These are phyloP conservation scores for Bellardia bayeri DNA, from an alignment of 2,888 invertebrate genomes.

Conservation along the genomic window DNA sequence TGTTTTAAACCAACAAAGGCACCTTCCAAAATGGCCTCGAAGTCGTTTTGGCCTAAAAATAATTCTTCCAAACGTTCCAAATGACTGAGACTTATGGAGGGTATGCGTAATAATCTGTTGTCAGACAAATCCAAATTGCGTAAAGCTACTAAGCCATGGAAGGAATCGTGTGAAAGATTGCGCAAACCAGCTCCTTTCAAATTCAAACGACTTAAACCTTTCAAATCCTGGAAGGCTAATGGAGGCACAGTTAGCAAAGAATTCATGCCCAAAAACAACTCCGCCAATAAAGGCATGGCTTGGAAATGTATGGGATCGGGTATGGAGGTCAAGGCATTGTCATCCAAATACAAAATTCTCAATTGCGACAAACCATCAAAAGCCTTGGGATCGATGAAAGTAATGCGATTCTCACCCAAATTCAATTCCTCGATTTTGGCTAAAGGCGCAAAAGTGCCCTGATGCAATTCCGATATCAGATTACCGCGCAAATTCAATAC, in stretches of 20 bases:
- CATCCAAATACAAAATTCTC: slow-evolving; percentile 92
- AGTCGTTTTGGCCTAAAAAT: slow-evolving; percentile 93
- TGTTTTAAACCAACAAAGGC: slow-evolving; percentile 92
- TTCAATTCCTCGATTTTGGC: slow-evolving; percentile 93
- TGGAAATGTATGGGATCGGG: slow-evolving; percentile 90
- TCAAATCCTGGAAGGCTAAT: slow-evolving; percentile 92
- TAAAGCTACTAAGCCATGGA: slow-evolving; percentile 90
- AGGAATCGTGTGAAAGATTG: slow-evolving; percentile 91
- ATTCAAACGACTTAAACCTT: slow-evolving; percentile 90
- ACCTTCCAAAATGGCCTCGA: slow-evolving; percentile 88
- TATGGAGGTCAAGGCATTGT: slow-evolving; percentile 91
- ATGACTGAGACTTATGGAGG: slow-evolving; percentile 89
- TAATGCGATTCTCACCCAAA: slow-evolving; percentile 93
- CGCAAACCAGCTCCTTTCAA: slow-evolving; percentile 92
- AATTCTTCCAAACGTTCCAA: slow-evolving; percentile 91
- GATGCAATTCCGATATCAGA: slow-evolving; percentile 91
- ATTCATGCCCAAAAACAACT: slow-evolving; percentile 94
- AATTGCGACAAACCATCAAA: slow-evolving; percentile 91
- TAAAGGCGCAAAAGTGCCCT: slow-evolving; percentile 90
- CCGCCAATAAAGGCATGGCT: slow-evolving; percentile 91
- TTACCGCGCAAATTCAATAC: slow-evolving; percentile 93
- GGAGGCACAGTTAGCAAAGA: slow-evolving; percentile 90
- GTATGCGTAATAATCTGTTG: slow-evolving; percentile 90
- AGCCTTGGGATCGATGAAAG: slow-evolving; percentile 90
- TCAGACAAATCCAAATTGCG: slow-evolving; percentile 91